These are phyloP conservation scores for Siniperca scherzeri DNA, from an alignment of 2,797 vertebrate species.

Conservation along the genomic window DNA sequence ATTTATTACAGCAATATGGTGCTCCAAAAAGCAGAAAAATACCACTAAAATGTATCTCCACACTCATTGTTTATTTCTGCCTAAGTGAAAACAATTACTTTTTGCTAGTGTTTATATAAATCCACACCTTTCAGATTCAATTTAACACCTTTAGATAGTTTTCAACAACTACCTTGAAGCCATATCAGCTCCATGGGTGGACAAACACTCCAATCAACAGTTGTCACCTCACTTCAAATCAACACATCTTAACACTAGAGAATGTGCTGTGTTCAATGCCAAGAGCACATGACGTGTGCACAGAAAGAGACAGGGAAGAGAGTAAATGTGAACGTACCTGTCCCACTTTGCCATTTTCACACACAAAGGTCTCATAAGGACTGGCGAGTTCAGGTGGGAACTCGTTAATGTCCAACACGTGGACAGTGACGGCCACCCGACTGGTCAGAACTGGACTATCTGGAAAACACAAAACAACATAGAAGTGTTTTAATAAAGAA, in stretches of 20 bases:
- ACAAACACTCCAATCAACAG: conserved; percentile 28
- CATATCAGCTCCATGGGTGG: not conserved
- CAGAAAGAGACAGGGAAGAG: not conserved
- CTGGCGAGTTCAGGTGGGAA: conserved; percentile 96
- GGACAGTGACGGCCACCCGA: conserved; percentile 93
- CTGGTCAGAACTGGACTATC: conserved; percentile 95
- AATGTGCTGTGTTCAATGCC: not conserved
- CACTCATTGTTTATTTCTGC: conserved; percentile 6
- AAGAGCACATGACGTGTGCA: rapidly evolving
- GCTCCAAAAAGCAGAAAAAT: not conserved
- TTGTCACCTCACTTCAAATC: conserved; percentile 6
- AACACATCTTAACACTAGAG: not conserved
- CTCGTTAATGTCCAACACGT: conserved; percentile 97
- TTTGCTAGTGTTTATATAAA: not conserved
- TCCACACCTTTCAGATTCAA: conserved; percentile 34
- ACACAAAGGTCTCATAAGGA: conserved; percentile 95
- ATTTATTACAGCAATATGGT: not conserved
- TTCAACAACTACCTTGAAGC: conserved; percentile 20
- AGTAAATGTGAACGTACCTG: conserved; percentile 87
- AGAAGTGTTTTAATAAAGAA: not conserved
- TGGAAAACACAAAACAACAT: conserved; percentile 73
- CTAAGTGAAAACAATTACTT: not conserved
- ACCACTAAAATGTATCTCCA: not conserved
- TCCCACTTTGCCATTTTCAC: conserved; percentile 94
- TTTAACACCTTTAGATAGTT: conserved; percentile 12